phyloP scores from a whole-genome alignment of 1,140 invertebrate genomes.

The Orchesella cincta region DNA sequence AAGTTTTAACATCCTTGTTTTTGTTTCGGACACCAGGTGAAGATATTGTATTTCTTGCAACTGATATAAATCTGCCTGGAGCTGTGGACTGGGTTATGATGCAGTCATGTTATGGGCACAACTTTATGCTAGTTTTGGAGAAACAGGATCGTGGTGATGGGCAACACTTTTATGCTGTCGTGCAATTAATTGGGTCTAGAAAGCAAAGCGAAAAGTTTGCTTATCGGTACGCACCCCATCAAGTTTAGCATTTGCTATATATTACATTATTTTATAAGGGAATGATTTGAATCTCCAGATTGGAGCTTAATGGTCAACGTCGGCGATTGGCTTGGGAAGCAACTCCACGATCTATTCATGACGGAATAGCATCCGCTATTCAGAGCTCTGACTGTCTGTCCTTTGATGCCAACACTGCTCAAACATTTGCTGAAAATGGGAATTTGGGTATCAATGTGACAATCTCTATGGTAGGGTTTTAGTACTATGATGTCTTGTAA shows the following conservation, averaged over 20 bases:
- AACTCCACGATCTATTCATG: slow-evolving; percentile 96
- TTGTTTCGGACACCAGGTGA: slow-evolving; percentile 64
- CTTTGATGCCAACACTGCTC: slow-evolving; percentile 97
- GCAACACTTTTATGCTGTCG: slow-evolving; percentile 99
- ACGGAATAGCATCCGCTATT: slow-evolving; percentile 95
- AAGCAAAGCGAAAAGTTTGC: slow-evolving; percentile 99
- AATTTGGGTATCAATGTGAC: slow-evolving; percentile 99
- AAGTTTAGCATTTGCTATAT: not conserved
- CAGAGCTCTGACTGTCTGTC: slow-evolving; percentile 97
- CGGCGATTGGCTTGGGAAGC: slow-evolving; percentile 97
- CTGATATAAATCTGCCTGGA: slow-evolving; percentile 98
- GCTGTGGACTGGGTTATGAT: slow-evolving; percentile 99
- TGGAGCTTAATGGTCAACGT: slow-evolving; percentile 93
- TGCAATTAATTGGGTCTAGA: slow-evolving; percentile 96
- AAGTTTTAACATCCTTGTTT: not conserved
- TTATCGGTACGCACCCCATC: slow-evolving; percentile 71
- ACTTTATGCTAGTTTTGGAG: slow-evolving; percentile 99
- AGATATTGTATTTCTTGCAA: slow-evolving; percentile 99
- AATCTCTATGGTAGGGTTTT: slow-evolving; percentile 66
- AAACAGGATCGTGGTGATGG: slow-evolving; percentile 98
- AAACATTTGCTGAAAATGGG: slow-evolving; percentile 98
- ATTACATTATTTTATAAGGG: not conserved
- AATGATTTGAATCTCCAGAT: slow-evolving; percentile 58
- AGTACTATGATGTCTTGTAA: not conserved
- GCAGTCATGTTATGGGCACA: slow-evolving; percentile 98